Percentiles rank a stretch among this genome's conserved stretches.
Evolutionary conservation across 2,888 invertebrate species (phyloP).

Genomic region (Herminia tarsipennalis): DNA sequence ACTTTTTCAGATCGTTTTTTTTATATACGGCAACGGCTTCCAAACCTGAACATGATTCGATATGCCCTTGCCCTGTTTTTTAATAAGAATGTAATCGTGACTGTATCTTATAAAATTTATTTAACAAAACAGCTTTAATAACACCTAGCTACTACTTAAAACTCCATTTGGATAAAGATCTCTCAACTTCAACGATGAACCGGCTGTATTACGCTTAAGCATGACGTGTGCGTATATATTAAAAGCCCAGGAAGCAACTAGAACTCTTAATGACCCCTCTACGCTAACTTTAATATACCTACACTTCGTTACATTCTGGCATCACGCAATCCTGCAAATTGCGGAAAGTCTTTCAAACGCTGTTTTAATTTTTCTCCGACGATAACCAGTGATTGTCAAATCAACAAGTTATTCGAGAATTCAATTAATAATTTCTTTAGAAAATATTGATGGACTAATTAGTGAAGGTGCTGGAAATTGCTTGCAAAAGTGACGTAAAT

Average conservation of each 20-base stretch:
- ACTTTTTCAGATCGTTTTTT: too few relatives aligned
- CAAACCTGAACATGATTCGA: too few relatives aligned
- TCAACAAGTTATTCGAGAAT: conserved; percentile 36
- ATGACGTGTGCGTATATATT: conserved; percentile 23
- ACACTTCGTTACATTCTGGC: conserved; percentile 34
- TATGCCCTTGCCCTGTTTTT: too few relatives aligned
- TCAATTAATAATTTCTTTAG: conserved; percentile 25
- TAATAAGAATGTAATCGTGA: too few relatives aligned
- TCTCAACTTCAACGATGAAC: not conserved
- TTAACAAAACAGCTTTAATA: too few relatives aligned
- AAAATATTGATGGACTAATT: conserved; percentile 13
- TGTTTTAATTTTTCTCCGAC: conserved; percentile 33
- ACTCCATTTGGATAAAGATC: conserved; percentile 30
- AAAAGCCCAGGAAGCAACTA: conserved; percentile 35
- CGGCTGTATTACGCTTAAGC: not conserved
- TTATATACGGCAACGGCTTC: too few relatives aligned
- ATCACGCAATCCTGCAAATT: conserved; percentile 39
- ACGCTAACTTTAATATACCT: conserved; percentile 46
- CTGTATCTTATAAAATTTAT: too few relatives aligned
- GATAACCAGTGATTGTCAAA: conserved; percentile 20
- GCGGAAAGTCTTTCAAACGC: conserved; percentile 28
- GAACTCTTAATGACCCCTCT: conserved; percentile 41
- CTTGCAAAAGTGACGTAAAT: too few relatives aligned
- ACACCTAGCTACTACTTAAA: too few relatives aligned
- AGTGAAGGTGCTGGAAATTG: not conserved